Conservation (phyloP, 1,140 invertebrate species). For the Drosophila navojoa region DNA sequence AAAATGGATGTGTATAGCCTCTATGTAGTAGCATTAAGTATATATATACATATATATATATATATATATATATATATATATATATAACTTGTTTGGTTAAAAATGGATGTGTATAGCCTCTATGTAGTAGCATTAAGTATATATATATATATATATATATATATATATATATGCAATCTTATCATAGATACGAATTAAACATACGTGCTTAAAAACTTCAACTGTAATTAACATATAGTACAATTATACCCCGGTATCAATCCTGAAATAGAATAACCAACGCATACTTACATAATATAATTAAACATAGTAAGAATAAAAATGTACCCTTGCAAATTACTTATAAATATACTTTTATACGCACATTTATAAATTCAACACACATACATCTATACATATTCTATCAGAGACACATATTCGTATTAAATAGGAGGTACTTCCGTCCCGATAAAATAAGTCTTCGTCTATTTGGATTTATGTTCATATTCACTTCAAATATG, state of each 20-base stretch:
- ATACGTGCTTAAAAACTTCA: conserved; percentile 11
- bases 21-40: conserved; percentile 43
- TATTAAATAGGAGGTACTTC: conserved; percentile 60
- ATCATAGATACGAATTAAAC: conserved; percentile 23
- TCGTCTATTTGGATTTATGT: conserved; percentile 42
- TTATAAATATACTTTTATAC: neutral
- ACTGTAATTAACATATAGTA: conserved; percentile 60
- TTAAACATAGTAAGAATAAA: conserved; percentile 40
- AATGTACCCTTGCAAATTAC: conserved; percentile 29
- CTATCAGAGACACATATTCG: conserved; percentile 8
- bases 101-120: conserved; percentile 34
- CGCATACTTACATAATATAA: conserved; percentile 13
- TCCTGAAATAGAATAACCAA: conserved; percentile 40
- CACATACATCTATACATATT: neutral
- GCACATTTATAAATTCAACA: neutral
- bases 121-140: conserved; percentile 44
- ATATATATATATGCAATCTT: conserved; percentile 31
- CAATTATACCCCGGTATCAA: conserved; percentile 56
- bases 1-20: conserved; percentile 36
- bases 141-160: too few relatives aligned
- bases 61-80: conserved; percentile 24
- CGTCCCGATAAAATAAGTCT: conserved; percentile 64
- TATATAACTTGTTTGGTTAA: conserved; percentile 25
- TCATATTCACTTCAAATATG: neutral
- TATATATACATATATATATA: too few relatives aligned